A percentile compares a stretch with the other conserved stretches of the same genome.
phyloP scores from a whole-genome alignment of 2,797 vertebrate genomes.

The Hyperoplus lanceolatus region DNA sequence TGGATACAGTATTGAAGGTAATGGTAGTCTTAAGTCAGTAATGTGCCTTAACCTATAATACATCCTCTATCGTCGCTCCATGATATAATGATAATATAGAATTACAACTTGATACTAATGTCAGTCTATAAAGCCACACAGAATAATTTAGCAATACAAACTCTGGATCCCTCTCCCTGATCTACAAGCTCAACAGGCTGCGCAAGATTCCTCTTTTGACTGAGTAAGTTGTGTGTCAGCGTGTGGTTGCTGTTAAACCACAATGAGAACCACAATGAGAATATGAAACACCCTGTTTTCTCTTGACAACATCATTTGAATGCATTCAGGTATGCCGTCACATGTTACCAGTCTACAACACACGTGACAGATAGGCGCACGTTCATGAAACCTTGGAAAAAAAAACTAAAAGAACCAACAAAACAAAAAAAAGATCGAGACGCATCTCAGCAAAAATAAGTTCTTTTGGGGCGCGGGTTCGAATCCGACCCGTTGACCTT shows the following conservation, averaged over 20 bases:
- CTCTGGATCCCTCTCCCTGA: background rate
- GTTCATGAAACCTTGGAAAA: background rate
- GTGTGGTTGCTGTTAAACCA: background rate
- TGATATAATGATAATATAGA: background rate
- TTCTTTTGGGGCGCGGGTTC: no score
- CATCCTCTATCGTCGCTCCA: background rate
- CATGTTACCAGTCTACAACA: background rate
- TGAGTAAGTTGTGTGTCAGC: background rate
- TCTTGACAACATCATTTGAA: no score
- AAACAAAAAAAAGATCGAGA: background rate
- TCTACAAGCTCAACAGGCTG: slow-evolving; percentile 17
- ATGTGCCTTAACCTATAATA: slow-evolving; percentile 9
- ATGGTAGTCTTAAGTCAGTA: background rate
- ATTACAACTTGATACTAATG: background rate
- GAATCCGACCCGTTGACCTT: no score
- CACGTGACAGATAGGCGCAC: background rate
- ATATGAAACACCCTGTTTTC: no score
- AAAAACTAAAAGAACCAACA: no score
- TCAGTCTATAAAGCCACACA: background rate
- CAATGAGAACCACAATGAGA: no score
- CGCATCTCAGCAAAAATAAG: background rate
- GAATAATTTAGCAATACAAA: background rate
- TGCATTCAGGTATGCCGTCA: background rate
- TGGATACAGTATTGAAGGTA: slow-evolving; percentile 2
- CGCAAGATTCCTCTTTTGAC: slow-evolving; percentile 19